Evolutionary conservation across 1,140 invertebrate genomes (phyloP).

Genomic region (Drosophila tani): DNA sequence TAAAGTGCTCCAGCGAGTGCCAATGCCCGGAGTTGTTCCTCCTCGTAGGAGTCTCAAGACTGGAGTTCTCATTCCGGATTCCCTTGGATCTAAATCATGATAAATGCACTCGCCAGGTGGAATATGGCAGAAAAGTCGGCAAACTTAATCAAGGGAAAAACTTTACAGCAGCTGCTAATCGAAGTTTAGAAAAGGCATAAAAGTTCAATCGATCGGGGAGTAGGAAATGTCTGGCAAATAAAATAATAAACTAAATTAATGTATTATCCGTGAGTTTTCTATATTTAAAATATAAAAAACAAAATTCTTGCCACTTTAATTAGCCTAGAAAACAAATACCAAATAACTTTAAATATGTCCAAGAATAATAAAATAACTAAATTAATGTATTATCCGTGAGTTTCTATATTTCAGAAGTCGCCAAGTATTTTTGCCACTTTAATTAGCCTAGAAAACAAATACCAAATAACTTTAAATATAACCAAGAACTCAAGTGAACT

Average conservation of each 20-base stretch:
- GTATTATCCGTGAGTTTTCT: too few relatives aligned
- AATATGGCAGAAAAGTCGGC: constrained; percentile 1
- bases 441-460: background rate
- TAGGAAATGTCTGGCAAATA: background rate
- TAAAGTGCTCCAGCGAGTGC: constrained; percentile 36
- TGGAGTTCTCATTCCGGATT: constrained; percentile 1
- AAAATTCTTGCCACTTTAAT: background rate
- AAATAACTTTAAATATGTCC: too few relatives aligned
- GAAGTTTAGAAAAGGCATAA: constrained; percentile 11
- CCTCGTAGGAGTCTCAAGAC: background rate
- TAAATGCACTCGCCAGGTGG: constrained; percentile 36
- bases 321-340: background rate
- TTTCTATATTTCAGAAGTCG: too few relatives aligned
- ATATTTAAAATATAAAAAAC: too few relatives aligned
- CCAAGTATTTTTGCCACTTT: background rate
- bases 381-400: too few relatives aligned
- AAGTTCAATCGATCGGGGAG: constrained; percentile 17
- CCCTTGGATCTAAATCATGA: constrained; percentile 41
- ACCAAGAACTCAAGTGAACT: constrained; percentile 7
- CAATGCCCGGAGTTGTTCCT: background rate
- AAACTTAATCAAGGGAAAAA: constrained; percentile 36
- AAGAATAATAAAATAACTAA: background rate
- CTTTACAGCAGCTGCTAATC: constrained; percentile 38
- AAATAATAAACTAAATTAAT: background rate
- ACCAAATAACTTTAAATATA: too few relatives aligned